Evolutionary conservation across 35 echinoderm and acorn worm genomes (phyloP).

Genomic region (Lytechinus variegatus): DNA sequence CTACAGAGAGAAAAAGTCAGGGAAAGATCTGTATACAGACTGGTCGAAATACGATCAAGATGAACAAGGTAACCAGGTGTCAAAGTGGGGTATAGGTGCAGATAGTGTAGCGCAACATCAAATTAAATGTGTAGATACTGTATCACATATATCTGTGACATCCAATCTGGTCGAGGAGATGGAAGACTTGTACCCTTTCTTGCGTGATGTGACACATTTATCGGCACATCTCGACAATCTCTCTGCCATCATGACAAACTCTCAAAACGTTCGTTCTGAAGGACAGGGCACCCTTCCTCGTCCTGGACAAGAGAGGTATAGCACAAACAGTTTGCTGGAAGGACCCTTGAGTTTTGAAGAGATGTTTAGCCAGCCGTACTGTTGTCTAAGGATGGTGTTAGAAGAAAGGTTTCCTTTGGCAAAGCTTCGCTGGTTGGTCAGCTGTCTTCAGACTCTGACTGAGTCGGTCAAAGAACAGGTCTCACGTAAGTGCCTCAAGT

Average conservation of each 20-base stretch:
- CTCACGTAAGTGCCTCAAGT: constrained; percentile 40
- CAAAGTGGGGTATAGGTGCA: not conserved
- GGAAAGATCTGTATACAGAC: not conserved
- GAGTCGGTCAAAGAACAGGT: constrained; percentile 55
- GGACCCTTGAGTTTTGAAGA: not conserved
- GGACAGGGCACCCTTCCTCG: not conserved
- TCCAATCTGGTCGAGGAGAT: not conserved
- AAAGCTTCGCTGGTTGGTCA: constrained; percentile 68
- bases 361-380: constrained; percentile 55
- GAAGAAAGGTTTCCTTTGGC: constrained; percentile 58
- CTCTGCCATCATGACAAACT: not conserved
- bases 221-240: not conserved
- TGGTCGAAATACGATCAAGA: not conserved
- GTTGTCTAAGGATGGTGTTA: constrained; percentile 58
- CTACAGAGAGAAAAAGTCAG: not conserved
- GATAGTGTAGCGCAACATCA: not conserved
- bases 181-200: not conserved
- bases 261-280: not conserved
- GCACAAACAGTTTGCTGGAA: not conserved
- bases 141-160: not conserved
- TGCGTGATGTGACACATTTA: not conserved
- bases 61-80: not conserved
- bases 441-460: constrained; percentile 62
- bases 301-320: not conserved
- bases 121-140: not conserved